These are phyloP conservation scores for Eremophila alpestris DNA, from an alignment of 2,797 vertebrate species.

Conservation along the genomic window DNA sequence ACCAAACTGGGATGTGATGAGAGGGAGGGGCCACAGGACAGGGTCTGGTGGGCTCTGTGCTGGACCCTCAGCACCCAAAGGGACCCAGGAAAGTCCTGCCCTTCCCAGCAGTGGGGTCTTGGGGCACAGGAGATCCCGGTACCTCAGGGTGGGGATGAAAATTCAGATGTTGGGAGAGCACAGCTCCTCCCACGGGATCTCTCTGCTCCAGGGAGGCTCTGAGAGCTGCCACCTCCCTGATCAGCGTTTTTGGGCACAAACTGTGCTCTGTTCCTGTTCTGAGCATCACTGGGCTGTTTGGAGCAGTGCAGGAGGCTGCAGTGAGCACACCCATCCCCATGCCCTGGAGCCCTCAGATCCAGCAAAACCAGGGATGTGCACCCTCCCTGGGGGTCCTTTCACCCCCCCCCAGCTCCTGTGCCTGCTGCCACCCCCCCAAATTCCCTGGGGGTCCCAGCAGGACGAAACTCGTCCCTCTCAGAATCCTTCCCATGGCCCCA, in stretches of 20 bases:
- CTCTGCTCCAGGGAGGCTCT: accelerated
- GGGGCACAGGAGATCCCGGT: not conserved
- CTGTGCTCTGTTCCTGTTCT: not conserved
- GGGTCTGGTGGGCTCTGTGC: not conserved
- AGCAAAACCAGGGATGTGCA: not conserved
- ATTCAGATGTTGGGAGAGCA: too few relatives aligned
- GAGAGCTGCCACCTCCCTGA: not conserved
- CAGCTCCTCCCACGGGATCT: not conserved
- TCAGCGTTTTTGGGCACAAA: not conserved
- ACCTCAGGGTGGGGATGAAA: not conserved
- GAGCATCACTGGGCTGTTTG: not conserved
- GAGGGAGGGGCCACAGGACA: not conserved
- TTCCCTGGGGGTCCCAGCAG: not conserved
- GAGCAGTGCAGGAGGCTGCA: not conserved
- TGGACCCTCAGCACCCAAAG: not conserved
- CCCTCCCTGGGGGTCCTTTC: not conserved
- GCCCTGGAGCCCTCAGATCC: not conserved
- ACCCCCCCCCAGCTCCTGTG: not conserved
- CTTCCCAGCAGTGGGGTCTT: not conserved
- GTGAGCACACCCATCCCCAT: not conserved
- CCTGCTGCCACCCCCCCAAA: not conserved
- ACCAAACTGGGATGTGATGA: not conserved
- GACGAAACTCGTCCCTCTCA: not conserved
- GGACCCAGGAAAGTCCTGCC: not conserved
- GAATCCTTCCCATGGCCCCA: not conserved